Base-by-base conservation (phyloP, 2,113 vertebrate genomes). In the Dolichallabes microphthalmus region DNA sequence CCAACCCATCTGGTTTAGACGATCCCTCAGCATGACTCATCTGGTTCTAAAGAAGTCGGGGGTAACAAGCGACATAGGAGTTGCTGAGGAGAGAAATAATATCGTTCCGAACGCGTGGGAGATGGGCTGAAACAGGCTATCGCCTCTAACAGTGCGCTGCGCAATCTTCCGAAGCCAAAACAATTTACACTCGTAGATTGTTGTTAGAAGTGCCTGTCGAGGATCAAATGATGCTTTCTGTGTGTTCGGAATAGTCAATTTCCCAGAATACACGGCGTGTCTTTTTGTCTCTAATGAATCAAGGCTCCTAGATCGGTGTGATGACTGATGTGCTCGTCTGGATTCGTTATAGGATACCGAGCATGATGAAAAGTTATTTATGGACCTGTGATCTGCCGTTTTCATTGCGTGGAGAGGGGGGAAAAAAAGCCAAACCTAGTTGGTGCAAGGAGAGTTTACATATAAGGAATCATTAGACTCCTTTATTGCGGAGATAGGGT, bases 111-210 rank as follows among this genome's bases (percentile, higher is more conserved):
- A 14, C n/a, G 60, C 30, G 39, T 84, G 39, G 82, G 73, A 77
- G 39, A 84, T 32, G 71, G 82, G n/a, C 82, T 84, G 83, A 84
- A 77, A 84, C 74, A 25, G 83, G 45, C 83, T 39, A 77, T 77
- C 45, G 4, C 73, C 11, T 76, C 74, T 22, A 76, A 84, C 73
- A 25, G n/a, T 30, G 27, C 10, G 61, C 58, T 66, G 74, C 53
- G 69, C 52, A 53, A 76, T 75, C 82, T 77, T 52, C 73, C 39
- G 6, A 77, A 77, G 73, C 73, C 73, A 66, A 77, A 82, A 84
- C 57, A 64, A 76, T 76, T 75, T 63, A 63, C 30, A 61, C 71
- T 73, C 30, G 25, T 63, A 61, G 69, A 84, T 84, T 84, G 71
- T 61, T 76, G 81, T 73, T 82, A 82, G 66, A n/a, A 82, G 53